These are phyloP conservation scores for Sphaerophoria taeniata DNA, from an alignment of 2,888 invertebrate genomes.

Conservation along the genomic window DNA sequence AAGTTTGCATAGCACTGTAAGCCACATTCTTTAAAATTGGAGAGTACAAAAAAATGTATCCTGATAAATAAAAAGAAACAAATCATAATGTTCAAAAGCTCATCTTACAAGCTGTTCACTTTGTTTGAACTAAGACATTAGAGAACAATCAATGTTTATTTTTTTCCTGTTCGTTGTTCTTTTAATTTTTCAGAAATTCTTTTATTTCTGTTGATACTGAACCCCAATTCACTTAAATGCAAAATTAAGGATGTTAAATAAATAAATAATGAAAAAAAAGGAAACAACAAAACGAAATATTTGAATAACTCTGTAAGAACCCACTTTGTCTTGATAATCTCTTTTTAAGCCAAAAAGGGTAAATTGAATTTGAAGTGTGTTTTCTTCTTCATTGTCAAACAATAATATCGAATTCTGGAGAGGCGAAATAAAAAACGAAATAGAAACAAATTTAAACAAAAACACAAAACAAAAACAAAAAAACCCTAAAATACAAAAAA, in stretches of 20 bases:
- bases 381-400: constrained; percentile 5
- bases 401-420: neutral
- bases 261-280: constrained; percentile 20
- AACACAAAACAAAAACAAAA: too few species aligned
- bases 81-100: constrained; percentile 40
- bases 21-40: too few species aligned
- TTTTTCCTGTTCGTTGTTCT: neutral
- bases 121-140: constrained; percentile 60
- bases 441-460: too few species aligned
- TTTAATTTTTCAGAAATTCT: neutral
- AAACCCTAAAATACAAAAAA: too few species aligned
- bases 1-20: neutral
- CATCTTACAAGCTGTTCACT: constrained; percentile 65
- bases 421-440: neutral
- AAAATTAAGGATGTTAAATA: constrained; percentile 46
- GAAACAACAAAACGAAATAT: constrained; percentile 37
- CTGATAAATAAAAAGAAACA: neutral
- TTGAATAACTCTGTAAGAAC: constrained; percentile 59
- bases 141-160: constrained; percentile 32
- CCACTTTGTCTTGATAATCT: constrained; percentile 48
- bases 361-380: constrained; percentile 40
- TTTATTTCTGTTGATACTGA: neutral
- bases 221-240: constrained; percentile 34
- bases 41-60: neutral
- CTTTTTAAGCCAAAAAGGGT: constrained; percentile 39